Evolutionary conservation across 2,888 invertebrate genomes (phyloP).

Genomic region (Geophilus truncorum): DNA sequence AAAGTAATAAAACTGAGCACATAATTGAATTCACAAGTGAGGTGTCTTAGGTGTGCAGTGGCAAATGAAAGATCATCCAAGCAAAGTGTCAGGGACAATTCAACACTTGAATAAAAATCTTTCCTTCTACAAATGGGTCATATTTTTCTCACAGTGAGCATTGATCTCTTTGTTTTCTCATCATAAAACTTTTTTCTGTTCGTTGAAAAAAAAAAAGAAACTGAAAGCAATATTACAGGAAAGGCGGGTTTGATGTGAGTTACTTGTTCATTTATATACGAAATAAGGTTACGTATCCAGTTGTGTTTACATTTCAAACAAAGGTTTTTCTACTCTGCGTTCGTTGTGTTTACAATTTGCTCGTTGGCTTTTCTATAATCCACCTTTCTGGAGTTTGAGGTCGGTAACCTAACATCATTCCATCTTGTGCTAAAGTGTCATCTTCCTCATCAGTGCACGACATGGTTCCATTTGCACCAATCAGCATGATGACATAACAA

Average conservation of each 20-base stretch:
- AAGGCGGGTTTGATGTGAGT: background rate
- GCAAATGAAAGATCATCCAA: background rate
- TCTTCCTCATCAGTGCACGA: constrained; percentile 8
- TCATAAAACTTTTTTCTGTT: background rate
- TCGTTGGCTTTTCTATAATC: background rate
- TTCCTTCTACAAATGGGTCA: background rate
- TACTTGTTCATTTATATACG: background rate
- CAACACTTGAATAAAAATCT: background rate
- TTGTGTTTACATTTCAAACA: background rate
- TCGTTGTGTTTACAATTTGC: background rate
- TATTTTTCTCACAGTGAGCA: constrained; percentile 9
- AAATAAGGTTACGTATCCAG: background rate
- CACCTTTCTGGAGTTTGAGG: background rate
- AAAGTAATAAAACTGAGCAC: background rate
- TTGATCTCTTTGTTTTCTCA: constrained; percentile 16
- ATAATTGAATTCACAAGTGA: background rate
- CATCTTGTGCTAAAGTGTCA: background rate
- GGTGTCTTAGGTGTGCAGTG: background rate
- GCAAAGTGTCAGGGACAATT: background rate
- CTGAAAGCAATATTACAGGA: background rate
- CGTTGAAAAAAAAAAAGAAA: background rate
- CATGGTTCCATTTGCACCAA: constrained; percentile 10
- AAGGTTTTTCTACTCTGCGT: background rate
- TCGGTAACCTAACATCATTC: constrained; percentile 8
- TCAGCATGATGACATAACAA: background rate